These are phyloP conservation scores for Mellilla xanthometata DNA, from an alignment of 2,888 invertebrate species.

Conservation along the genomic window DNA sequence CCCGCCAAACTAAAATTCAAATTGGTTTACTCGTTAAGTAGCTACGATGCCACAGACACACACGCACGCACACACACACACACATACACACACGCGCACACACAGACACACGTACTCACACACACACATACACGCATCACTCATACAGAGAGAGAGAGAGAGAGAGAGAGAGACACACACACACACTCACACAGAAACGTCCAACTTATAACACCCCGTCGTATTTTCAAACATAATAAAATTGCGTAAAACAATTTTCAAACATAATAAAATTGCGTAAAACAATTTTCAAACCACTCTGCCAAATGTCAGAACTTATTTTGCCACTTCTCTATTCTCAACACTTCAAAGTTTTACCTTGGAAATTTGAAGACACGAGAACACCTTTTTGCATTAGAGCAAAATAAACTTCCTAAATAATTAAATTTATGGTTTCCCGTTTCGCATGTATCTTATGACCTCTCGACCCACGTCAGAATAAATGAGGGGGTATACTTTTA, in stretches of 20 bases:
- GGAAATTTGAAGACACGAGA: neutral
- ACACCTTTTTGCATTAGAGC: constrained; percentile 7
- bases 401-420: constrained; percentile 6
- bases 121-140: too few relatives aligned
- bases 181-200: too few relatives aligned
- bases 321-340: neutral
- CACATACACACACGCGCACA: too few relatives aligned
- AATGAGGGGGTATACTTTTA: constrained; percentile 1
- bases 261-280: neutral
- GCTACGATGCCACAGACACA: too few relatives aligned
- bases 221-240: too few relatives aligned
- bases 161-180: too few relatives aligned
- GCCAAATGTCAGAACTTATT: neutral
- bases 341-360: neutral
- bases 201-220: neutral
- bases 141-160: too few relatives aligned
- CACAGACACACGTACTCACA: too few relatives aligned
- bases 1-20: too few relatives aligned
- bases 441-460: constrained; percentile 1
- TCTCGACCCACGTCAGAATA: constrained; percentile 2
- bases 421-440: constrained; percentile 8
- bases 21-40: too few relatives aligned
- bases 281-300: constrained; percentile 1
- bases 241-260: too few relatives aligned
- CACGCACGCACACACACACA: too few relatives aligned